These are phyloP conservation scores for Ia io DNA, from an alignment of 2,113 vertebrate genomes.

Conservation along the genomic window DNA sequence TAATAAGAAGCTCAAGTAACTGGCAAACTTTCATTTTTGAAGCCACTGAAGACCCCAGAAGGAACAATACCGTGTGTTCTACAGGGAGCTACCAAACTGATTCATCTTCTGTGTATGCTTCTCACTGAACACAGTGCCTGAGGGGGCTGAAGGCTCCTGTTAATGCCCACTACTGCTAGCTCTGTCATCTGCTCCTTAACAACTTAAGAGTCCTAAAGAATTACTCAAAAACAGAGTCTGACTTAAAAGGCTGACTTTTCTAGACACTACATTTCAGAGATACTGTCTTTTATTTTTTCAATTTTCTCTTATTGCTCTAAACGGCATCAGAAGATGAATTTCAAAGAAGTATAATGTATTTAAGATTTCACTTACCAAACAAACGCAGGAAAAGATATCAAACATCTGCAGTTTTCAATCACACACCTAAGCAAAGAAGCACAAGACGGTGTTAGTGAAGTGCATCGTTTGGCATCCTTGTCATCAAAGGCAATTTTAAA, in stretches of 20 bases:
- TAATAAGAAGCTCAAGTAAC: conserved; percentile 68
- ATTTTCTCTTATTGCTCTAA: conserved; percentile 76
- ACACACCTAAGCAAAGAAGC: background rate
- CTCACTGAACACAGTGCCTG: conserved; percentile 52
- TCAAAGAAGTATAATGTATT: conserved; percentile 70
- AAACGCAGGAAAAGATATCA: conserved; percentile 55
- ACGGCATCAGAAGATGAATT: conserved; percentile 73
- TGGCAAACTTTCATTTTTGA: conserved; percentile 58
- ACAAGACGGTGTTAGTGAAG: background rate
- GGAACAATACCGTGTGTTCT: conserved; percentile 50
- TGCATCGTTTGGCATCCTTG: background rate
- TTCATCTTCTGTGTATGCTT: conserved; percentile 47
- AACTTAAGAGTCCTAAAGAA: conserved; percentile 22
- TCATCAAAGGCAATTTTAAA: conserved; percentile 52
- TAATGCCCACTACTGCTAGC: background rate
- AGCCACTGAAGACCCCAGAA: conserved; percentile 64
- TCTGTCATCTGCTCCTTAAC: background rate
- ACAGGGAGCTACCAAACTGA: conserved; percentile 55
- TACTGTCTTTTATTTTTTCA: conserved; percentile 52
- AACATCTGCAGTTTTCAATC: conserved; percentile 59
- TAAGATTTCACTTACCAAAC: conserved; percentile 67
- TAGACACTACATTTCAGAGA: conserved; percentile 71
- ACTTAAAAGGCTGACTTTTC: conserved; percentile 72
- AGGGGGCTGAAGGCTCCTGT: conserved; percentile 38
- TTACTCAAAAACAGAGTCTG: conserved; percentile 65